Evolutionary conservation across 35 echinoderm and acorn worm genomes (phyloP), one percentile per base, ranked within the genome.

Genomic region (Hemicentrotus pulcherrimus): DNA sequence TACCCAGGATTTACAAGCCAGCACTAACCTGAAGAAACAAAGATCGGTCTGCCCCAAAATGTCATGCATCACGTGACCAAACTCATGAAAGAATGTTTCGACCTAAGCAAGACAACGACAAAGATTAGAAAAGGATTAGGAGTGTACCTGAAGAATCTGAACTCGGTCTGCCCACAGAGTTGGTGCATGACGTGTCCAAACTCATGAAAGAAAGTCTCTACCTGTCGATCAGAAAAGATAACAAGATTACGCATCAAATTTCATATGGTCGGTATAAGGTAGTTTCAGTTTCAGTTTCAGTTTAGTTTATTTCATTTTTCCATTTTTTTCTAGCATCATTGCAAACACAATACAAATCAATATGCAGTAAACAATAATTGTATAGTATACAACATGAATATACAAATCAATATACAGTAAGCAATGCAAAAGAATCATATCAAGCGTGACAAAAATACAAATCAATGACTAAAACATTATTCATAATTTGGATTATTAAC

Each of bases 181-280:
- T 99, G 98, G 59, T 99, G 98, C 98, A 99, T 99, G 94, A 99
- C 98, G 94, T 99, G 98, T 92, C 98, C 98, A 97, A 99, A 99
- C 91, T 99, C 98, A 92, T 99, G 98, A 87, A 99, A 99, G 91
- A 99, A 99, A 8, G 97, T 97, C 94, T 99, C 98, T 13, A 99
- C 98, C 98, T 97, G 88, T 46, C 7, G 87, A 32, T 86, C 19
- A 55, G 24, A 47, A 48, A 28, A 32, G 19, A 94, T 31, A 6
- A 32, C 31, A 58, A 0, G 92, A 32, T 94, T 55, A 55, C 6
- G 10, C 1, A 55, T 12, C 11, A 55, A 55, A 55, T 55, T 41
- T 55, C 50, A 55, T 50, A 92, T 92, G 12, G 28, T 92, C 30
- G 86, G 0, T 31, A 86, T 15, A 55, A 14, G 50, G 9, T 15